These are phyloP conservation scores for Alethe diademata DNA, from an alignment of 2,113 vertebrate genomes.

Conservation along the genomic window DNA sequence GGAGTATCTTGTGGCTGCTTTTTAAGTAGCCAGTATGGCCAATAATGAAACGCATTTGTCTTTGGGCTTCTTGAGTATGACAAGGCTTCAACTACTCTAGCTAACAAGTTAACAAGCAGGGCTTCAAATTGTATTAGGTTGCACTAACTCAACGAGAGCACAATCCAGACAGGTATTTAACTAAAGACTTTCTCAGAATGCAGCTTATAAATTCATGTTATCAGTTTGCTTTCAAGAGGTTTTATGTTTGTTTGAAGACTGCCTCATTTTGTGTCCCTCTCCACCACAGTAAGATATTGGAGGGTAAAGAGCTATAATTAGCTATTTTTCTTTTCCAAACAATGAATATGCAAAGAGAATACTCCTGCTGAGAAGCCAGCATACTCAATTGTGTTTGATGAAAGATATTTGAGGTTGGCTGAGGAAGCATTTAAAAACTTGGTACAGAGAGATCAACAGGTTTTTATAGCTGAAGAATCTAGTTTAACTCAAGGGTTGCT, in stretches of 20 bases:
- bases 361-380: neutral
- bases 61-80: neutral
- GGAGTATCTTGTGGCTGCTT: neutral
- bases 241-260: neutral
- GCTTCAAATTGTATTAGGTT: neutral
- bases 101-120: neutral
- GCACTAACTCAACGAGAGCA: neutral
- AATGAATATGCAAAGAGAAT: neutral
- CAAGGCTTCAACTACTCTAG: neutral
- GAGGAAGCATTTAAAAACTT: neutral
- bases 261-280: neutral
- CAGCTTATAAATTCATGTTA: neutral
- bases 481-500: neutral
- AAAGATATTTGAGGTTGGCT: neutral
- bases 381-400: neutral
- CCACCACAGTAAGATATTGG: neutral
- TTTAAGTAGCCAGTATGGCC: neutral
- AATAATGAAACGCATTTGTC: neutral
- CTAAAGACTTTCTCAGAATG: neutral
- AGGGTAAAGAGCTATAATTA: neutral
- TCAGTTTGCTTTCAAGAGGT: neutral
- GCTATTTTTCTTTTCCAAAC: neutral
- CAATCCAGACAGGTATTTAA: neutral
- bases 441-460: neutral
- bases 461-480: neutral